Conservation (phyloP, 2,888 invertebrate genomes). For the Danaus chrysippus region DNA sequence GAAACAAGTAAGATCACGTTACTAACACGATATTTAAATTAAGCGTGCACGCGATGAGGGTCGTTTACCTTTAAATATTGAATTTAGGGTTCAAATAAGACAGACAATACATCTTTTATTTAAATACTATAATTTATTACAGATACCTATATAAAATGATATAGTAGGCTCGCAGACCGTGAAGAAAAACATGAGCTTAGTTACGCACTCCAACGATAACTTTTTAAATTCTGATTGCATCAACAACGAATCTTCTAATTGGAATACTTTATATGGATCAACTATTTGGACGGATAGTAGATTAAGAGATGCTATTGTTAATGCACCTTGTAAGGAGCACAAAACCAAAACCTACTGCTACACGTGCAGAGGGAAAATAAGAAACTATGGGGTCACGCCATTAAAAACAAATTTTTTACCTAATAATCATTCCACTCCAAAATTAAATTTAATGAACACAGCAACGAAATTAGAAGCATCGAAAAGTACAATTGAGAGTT, state of each 20-base stretch:
- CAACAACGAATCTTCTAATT: constrained; percentile 52
- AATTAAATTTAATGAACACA: constrained; percentile 37
- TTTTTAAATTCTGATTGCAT: constrained; percentile 41
- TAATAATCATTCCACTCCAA: constrained; percentile 65
- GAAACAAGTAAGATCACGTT: constrained; percentile 26
- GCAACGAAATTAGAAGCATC: constrained; percentile 30
- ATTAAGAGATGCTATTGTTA: constrained; percentile 55
- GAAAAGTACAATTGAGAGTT: constrained; percentile 39
- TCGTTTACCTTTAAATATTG: constrained; percentile 18
- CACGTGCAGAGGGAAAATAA: constrained; percentile 67
- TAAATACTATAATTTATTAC: constrained; percentile 27
- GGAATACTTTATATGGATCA: constrained; percentile 64
- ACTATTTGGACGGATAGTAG: constrained; percentile 65
- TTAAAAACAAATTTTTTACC: constrained; percentile 54
- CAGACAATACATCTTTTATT: no score
- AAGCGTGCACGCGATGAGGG: constrained; percentile 18
- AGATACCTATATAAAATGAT: constrained; percentile 36
- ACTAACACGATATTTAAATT: constrained; percentile 17
- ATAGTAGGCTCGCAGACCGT: constrained; percentile 29
- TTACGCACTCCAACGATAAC: constrained; percentile 47
- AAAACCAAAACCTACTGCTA: constrained; percentile 63
- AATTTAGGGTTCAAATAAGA: no score
- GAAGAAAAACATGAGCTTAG: constrained; percentile 54
- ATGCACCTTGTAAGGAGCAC: constrained; percentile 47
- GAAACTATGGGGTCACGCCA: constrained; percentile 65